A percentile compares a stretch with the other conserved stretches of the same genome.
Evolutionary conservation across 2,113 vertebrate genomes (phyloP).

Genomic region (Osmerus eperlanus): DNA sequence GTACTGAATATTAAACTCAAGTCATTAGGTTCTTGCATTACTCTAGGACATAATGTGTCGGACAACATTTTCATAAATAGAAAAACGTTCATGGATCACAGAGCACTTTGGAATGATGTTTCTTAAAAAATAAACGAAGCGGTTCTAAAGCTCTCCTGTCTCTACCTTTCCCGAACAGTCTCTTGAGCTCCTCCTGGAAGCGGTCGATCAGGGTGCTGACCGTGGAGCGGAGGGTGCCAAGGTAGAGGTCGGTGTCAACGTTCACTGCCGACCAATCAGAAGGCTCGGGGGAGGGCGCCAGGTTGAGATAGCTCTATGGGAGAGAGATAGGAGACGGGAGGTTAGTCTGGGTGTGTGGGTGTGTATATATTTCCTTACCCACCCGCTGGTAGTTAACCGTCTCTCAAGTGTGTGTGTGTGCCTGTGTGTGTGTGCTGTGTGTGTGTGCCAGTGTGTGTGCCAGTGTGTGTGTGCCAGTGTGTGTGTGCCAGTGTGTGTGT

Average conservation of each 20-base stretch:
- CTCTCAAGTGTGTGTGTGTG: not conserved
- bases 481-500: not conserved
- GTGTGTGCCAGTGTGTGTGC: not conserved
- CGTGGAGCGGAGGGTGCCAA: conserved; percentile 66
- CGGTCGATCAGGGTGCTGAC: conserved; percentile 64
- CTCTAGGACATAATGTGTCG: no score
- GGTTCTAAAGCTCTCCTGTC: not conserved
- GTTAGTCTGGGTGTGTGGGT: not conserved
- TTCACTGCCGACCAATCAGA: conserved; percentile 68
- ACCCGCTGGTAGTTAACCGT: not conserved
- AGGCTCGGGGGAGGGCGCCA: conserved; percentile 55
- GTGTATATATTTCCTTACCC: not conserved
- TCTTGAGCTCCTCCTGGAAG: conserved; percentile 70
- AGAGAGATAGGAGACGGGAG: not conserved
- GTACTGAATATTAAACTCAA: no score
- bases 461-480: not conserved
- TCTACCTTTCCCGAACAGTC: conserved; percentile 69
- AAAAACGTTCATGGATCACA: no score
- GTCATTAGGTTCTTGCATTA: no score
- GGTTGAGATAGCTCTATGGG: conserved; percentile 46
- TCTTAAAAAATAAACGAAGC: no score
- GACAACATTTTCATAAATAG: no score
- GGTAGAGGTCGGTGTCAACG: conserved; percentile 70
- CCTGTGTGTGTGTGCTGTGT: not conserved
- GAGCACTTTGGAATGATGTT: no score